Evolutionary conservation across 2,113 vertebrate species (phyloP), one percentile per base, ranked within the genome.

Genomic region (Myotis davidii): DNA sequence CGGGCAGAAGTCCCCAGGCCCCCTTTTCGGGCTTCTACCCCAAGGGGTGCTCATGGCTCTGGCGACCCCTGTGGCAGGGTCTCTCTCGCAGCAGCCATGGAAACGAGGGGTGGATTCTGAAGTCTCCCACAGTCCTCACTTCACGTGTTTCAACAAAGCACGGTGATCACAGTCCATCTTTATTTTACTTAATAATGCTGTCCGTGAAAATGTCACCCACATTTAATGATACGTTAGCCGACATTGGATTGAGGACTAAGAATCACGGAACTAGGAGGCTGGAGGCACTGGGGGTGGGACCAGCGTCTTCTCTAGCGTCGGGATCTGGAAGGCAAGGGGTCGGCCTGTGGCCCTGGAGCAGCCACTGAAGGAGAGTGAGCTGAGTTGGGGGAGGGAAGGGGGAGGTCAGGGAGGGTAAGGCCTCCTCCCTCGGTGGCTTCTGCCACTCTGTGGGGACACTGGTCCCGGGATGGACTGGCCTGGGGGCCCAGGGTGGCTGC

Each of bases 31-130:
- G 88, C 16, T 56, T 5, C 48, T 1, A 21, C 45, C 54, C 54
- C 61, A 42, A 32, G 13, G 11, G 5, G 3, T 23, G 64, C n/a
- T n/a, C 34, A 54, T 29, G 59, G 27, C 25, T 6, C 37, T 9
- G 2, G 17, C 0, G 5, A 18, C 27, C 16, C 20, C 50, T 5
- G 52, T 5, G 3, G 20, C 1, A 9, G 2, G 18, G 2, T 10
- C 6, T 65, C 37, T n/a, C 16, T 34, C 7, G 9, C 2, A 2
- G 27, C 39, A n/a, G 39, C 39, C 16, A 1, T 21, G 59, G 76
- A 74, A 90, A 54, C 8, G 42, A 70, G 56, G 27, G 48, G 12
- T 1, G 14, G 8, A 56, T 34, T 64, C 12, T 10, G 12, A 37
- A 39, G 52, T 11, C 14, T 45, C 11, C n/a, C 37, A 42, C 3